phyloP scores from a whole-genome alignment of 1,140 invertebrate genomes.

The Drusus annulatus region DNA sequence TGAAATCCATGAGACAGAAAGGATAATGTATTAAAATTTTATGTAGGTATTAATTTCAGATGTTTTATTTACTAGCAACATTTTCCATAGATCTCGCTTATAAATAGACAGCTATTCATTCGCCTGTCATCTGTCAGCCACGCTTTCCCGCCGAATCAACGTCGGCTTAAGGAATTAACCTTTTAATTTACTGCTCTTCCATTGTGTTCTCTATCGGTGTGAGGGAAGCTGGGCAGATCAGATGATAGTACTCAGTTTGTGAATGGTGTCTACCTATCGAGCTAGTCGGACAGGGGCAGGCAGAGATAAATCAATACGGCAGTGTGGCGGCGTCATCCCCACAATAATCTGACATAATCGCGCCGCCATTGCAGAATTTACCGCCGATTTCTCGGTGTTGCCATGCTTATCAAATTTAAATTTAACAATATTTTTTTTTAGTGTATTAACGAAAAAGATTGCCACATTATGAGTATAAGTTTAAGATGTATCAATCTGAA shows the following conservation, averaged over 20 bases:
- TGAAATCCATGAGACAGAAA: too few species aligned
- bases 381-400: constrained; percentile 18
- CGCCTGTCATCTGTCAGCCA: background rate
- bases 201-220: background rate
- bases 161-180: background rate
- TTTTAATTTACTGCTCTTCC: constrained; percentile 12
- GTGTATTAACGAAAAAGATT: too few species aligned
- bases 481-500: too few species aligned
- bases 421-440: too few species aligned
- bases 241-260: too few species aligned
- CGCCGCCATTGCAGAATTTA: constrained; percentile 19
- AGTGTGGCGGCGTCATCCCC: background rate
- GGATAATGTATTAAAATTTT: too few species aligned
- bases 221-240: background rate
- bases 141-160: constrained; percentile 21
- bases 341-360: constrained; percentile 38
- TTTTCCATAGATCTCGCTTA: too few species aligned
- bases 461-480: too few species aligned
- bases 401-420: background rate
- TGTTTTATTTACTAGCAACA: too few species aligned
- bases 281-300: background rate
- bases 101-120: too few species aligned
- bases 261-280: too few species aligned
- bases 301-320: constrained; percentile 23
- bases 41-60: too few species aligned